Evolutionary conservation across 1,140 invertebrate genomes (phyloP).

Genomic region (Parapsyche elsis): DNA sequence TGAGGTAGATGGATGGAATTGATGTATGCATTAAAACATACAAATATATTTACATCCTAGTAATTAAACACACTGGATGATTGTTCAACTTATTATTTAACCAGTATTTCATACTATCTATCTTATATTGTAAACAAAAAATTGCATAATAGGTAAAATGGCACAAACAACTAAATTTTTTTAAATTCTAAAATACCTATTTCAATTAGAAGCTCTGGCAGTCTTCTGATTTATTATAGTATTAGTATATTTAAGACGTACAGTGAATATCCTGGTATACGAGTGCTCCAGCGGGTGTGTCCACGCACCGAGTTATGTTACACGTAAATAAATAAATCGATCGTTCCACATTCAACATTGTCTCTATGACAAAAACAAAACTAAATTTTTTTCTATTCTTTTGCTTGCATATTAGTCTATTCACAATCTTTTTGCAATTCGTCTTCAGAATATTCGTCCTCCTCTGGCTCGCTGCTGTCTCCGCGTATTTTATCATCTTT

Average conservation of each 20-base stretch:
- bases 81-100: constrained; percentile 33
- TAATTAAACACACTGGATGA: constrained; percentile 12
- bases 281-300: not conserved
- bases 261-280: constrained; percentile 22
- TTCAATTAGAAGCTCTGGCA: constrained; percentile 54
- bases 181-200: constrained; percentile 49
- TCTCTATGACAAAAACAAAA: constrained; percentile 4
- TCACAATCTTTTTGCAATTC: constrained; percentile 60
- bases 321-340: constrained; percentile 33
- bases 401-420: constrained; percentile 42
- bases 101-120: constrained; percentile 39
- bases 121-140: constrained; percentile 40
- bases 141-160: constrained; percentile 48
- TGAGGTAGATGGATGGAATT: constrained; percentile 70
- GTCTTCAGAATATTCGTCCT: constrained; percentile 65
- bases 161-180: constrained; percentile 53
- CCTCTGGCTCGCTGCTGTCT: constrained; percentile 63
- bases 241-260: constrained; percentile 4
- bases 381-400: constrained; percentile 20
- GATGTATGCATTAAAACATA: constrained; percentile 59
- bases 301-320: constrained; percentile 5
- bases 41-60: constrained; percentile 40
- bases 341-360: not conserved
- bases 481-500: constrained; percentile 57
- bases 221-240: constrained; percentile 49